A percentile compares a stretch with the other conserved stretches of the same genome.
Conservation (phyloP, 2,797 vertebrate genomes). For the Atherinosoma microstoma region DNA sequence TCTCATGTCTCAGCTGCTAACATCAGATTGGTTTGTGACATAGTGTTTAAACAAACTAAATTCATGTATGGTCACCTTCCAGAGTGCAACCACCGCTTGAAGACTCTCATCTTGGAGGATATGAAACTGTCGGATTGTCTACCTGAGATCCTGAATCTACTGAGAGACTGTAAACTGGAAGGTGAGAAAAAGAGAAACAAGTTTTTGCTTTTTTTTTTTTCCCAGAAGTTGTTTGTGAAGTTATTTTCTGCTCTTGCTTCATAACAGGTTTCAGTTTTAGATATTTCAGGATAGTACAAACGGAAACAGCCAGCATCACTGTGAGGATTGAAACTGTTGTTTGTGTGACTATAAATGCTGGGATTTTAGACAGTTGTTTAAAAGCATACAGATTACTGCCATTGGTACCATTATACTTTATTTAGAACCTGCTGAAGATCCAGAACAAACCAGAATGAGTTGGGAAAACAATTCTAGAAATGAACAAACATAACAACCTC, state of each 20-base stretch:
- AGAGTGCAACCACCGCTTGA: conserved; percentile 86
- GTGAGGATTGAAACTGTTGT: not conserved
- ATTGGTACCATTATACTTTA: too few species aligned
- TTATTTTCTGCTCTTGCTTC: not conserved
- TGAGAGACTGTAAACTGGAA: conserved; percentile 85
- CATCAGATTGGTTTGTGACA: not conserved
- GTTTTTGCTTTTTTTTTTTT: not conserved
- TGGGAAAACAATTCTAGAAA: too few species aligned
- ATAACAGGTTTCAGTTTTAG: not conserved
- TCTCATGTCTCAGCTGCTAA: not conserved
- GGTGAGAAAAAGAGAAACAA: conserved; percentile 74
- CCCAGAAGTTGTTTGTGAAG: not conserved
- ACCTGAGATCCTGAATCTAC: conserved; percentile 86
- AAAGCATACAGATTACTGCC: too few species aligned
- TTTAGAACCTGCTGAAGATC: too few species aligned
- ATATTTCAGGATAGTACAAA: not conserved
- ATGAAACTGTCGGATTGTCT: conserved; percentile 89
- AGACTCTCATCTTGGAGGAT: conserved; percentile 87
- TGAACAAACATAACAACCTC: too few species aligned
- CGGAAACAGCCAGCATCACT: not conserved
- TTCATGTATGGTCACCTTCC: conserved; percentile 9
- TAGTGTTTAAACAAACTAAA: not conserved
- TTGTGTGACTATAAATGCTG: not conserved
- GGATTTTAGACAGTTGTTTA: too few species aligned
- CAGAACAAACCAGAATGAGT: too few species aligned